These are phyloP conservation scores for Procambarus clarkii DNA, from an alignment of 1,140 invertebrate species.

Conservation along the genomic window DNA sequence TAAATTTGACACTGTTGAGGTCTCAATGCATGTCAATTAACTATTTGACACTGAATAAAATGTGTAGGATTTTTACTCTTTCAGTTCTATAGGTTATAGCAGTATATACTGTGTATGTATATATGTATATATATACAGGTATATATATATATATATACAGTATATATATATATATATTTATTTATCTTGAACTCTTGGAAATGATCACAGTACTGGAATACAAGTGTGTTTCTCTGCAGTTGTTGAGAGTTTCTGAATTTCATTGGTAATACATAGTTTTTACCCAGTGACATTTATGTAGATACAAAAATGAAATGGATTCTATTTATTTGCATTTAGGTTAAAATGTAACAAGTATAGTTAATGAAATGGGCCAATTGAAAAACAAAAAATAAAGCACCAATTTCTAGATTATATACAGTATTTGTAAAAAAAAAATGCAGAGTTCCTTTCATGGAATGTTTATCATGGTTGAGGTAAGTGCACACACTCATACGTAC, in stretches of 20 bases:
- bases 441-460: background rate
- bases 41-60: background rate
- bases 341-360: background rate
- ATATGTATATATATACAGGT: too few species aligned
- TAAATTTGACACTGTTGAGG: background rate
- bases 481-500: background rate
- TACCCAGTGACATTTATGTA: background rate
- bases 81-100: background rate
- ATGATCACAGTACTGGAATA: background rate
- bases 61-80: background rate
- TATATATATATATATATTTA: too few species aligned
- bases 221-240: background rate
- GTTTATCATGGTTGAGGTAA: background rate
- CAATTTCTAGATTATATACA: too few species aligned
- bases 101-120: background rate
- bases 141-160: too few species aligned
- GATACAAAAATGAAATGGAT: background rate
- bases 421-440: too few species aligned
- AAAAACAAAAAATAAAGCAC: background rate
- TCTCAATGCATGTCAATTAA: background rate
- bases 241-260: background rate
- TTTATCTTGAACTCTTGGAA: too few species aligned
- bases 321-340: background rate
- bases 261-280: background rate
- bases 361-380: background rate